Conservation (phyloP, 1,140 invertebrate genomes). For the Heliothis virescens region DNA sequence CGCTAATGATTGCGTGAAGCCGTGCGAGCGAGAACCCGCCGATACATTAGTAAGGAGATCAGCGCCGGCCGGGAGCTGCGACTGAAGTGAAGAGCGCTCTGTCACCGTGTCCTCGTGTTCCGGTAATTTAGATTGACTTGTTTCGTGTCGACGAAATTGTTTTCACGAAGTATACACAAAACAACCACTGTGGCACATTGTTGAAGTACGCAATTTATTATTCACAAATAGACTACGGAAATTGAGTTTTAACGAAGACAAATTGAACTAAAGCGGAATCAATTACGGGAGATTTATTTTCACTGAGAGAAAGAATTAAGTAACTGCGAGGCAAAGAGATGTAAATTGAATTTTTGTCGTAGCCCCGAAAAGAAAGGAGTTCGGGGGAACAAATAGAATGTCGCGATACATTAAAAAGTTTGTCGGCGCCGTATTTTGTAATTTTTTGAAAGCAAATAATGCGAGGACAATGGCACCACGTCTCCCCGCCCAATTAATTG, state of each 20-base stretch:
- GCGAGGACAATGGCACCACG: conserved; percentile 33
- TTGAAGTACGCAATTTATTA: conserved; percentile 80
- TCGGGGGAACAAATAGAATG: conserved; percentile 56
- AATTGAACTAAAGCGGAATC: conserved; percentile 83
- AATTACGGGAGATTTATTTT: conserved; percentile 84
- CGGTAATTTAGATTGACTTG: conserved; percentile 79
- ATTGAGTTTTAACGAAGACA: conserved; percentile 85
- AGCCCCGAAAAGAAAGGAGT: conserved; percentile 62
- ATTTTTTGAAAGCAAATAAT: conserved; percentile 47
- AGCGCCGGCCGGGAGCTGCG: background rate
- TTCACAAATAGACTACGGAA: conserved; percentile 82
- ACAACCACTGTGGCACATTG: conserved; percentile 64
- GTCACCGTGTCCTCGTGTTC: conserved; percentile 50
- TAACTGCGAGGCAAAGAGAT: conserved; percentile 74
- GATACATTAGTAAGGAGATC: conserved; percentile 59
- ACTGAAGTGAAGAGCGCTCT: conserved; percentile 55
- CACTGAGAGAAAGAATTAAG: conserved; percentile 77
- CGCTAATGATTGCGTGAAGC: conserved; percentile 40
- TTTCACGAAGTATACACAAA: conserved; percentile 63
- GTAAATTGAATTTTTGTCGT: conserved; percentile 80
- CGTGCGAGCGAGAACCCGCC: conserved; percentile 3
- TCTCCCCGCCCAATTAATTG: conserved; percentile 44
- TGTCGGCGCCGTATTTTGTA: conserved; percentile 43
- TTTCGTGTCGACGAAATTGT: conserved; percentile 67
- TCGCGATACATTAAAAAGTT: conserved; percentile 60